Conservation (phyloP, 2,797 vertebrate genomes). For the Rallus crepitans region DNA sequence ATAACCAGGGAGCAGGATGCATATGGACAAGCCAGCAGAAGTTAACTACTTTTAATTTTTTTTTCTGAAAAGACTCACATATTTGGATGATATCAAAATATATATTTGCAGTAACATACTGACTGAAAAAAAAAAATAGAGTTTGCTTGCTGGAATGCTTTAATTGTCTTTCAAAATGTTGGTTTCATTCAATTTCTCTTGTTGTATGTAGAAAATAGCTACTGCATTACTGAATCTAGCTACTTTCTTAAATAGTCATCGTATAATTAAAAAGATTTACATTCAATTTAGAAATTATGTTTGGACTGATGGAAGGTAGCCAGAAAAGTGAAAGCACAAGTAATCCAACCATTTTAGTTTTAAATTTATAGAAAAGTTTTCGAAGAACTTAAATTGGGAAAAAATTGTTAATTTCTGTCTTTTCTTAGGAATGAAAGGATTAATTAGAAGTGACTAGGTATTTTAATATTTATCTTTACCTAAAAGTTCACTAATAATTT, state of each 20-base stretch:
- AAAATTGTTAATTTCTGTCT: neutral
- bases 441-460: neutral
- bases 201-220: neutral
- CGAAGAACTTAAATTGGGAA: neutral
- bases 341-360: neutral
- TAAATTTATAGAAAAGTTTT: neutral
- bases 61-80: neutral
- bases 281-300: neutral
- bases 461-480: neutral
- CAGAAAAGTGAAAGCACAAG: neutral
- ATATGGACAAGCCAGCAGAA: neutral
- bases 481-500: neutral
- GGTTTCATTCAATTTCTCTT: neutral
- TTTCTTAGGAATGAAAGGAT: neutral
- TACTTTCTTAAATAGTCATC: slow-evolving; percentile 2
- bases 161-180: neutral
- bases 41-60: neutral
- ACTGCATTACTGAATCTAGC: neutral
- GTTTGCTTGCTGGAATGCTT: neutral
- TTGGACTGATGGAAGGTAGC: neutral
- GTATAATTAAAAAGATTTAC: neutral
- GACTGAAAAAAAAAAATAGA: neutral
- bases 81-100: neutral
- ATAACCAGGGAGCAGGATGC: neutral
- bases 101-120: neutral